Conservation (phyloP, 2,888 invertebrate genomes). For the Neocrepidodera transversa region DNA sequence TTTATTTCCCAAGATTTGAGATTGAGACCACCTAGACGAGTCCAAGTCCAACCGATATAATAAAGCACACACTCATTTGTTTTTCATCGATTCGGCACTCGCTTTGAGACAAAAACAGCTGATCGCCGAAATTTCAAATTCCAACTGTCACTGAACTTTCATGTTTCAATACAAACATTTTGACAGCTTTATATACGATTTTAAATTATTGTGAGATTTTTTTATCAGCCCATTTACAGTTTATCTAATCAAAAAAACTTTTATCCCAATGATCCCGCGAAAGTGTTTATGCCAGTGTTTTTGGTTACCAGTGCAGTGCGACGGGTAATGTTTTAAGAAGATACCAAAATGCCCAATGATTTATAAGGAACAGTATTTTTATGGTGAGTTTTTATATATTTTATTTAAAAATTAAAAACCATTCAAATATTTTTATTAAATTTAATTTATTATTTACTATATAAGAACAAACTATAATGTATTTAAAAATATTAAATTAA, state of each 20-base stretch:
- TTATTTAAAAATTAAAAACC: no score
- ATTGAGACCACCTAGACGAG: conserved; percentile 33
- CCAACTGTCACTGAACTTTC: conserved; percentile 28
- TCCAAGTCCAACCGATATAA: conserved; percentile 36
- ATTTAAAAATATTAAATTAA: no score
- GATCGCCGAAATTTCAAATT: conserved; percentile 29
- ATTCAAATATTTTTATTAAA: no score
- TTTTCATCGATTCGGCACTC: conserved; percentile 37
- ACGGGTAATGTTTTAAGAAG: conserved; percentile 22
- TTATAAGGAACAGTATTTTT: conserved; percentile 22
- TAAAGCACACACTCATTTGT: conserved; percentile 30
- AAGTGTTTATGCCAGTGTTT: conserved; percentile 13
- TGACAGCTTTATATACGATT: conserved; percentile 27
- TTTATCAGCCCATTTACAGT: conserved; percentile 1
- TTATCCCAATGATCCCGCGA: conserved; percentile 13
- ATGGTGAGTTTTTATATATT: conserved; percentile 38
- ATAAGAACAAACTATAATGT: no score
- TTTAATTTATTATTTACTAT: no score
- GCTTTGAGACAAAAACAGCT: conserved; percentile 34
- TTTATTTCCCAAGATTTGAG: not conserved
- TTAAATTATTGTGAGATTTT: conserved; percentile 23
- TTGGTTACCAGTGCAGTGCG: conserved; percentile 16
- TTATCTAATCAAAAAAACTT: not conserved
- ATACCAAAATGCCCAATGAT: conserved; percentile 38
- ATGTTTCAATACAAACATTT: conserved; percentile 29